Conservation (phyloP, 2,888 invertebrate species). For the Polia nebulosa region DNA sequence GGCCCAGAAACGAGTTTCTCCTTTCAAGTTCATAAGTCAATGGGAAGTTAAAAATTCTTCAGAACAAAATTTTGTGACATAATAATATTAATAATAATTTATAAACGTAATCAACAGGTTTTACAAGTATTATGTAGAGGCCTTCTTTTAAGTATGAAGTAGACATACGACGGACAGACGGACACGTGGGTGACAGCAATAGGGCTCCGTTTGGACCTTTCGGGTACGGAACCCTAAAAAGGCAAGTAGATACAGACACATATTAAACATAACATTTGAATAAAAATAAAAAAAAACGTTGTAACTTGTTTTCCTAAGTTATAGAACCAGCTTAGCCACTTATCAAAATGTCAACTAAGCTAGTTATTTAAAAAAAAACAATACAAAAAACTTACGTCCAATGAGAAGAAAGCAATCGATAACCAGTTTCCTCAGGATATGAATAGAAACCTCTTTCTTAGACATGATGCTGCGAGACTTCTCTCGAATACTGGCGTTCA, state of each 20-base stretch:
- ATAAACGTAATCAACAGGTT: no score
- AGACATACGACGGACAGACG: no score
- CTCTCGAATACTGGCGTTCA: neutral
- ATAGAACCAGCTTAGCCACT: neutral
- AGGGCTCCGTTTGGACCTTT: no score
- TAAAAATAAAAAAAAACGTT: neutral
- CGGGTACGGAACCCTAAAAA: no score
- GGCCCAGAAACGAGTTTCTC: no score
- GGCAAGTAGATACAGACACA: neutral
- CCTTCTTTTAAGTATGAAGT: no score
- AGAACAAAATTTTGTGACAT: no score
- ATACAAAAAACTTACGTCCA: slow-evolving; percentile 75
- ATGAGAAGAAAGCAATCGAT: slow-evolving; percentile 79
- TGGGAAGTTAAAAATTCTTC: no score
- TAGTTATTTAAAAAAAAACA: neutral
- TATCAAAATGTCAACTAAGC: neutral
- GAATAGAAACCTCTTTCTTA: slow-evolving; percentile 32
- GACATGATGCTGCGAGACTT: slow-evolving; percentile 32
- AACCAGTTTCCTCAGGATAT: slow-evolving; percentile 76
- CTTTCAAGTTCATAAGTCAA: no score
- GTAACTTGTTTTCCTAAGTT: neutral
- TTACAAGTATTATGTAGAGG: no score
- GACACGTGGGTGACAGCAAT: no score
- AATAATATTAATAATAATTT: no score
- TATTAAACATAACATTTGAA: neutral